These are phyloP conservation scores for Lagorchestes hirsutus DNA, from an alignment of 2,797 vertebrate genomes.

Conservation along the genomic window DNA sequence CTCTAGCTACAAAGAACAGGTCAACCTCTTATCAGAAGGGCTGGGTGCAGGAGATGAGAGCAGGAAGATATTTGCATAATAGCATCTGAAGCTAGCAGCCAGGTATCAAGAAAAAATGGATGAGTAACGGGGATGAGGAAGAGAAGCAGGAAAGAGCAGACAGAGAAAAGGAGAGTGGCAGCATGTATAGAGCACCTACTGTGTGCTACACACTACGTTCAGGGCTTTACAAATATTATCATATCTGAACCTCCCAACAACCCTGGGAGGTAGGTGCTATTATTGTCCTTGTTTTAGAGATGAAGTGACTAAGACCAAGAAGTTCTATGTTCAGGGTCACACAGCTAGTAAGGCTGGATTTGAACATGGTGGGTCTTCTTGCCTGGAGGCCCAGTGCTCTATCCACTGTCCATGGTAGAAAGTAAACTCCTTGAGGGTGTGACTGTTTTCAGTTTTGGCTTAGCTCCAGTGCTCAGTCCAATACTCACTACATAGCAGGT, in stretches of 20 bases:
- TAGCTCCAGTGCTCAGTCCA: background rate
- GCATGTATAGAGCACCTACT: background rate
- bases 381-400: background rate
- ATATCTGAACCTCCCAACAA: background rate
- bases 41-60: background rate
- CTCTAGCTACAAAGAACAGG: constrained; percentile 13
- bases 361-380: too few species aligned
- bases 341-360: background rate
- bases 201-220: background rate
- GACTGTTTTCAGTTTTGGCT: background rate
- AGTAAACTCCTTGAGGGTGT: background rate
- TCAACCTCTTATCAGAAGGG: constrained; percentile 14
- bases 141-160: background rate
- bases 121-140: background rate
- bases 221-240: background rate
- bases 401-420: background rate
- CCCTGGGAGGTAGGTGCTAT: background rate
- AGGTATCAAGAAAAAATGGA: background rate
- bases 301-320: background rate
- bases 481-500: background rate
- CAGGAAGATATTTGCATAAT: constrained; percentile 30
- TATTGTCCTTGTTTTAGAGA: background rate
- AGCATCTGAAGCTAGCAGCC: background rate
- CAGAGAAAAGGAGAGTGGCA: background rate
- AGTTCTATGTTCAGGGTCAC: background rate